Base-by-base conservation (phyloP, 2,797 vertebrate genomes). In the Phataginus tricuspis region DNA sequence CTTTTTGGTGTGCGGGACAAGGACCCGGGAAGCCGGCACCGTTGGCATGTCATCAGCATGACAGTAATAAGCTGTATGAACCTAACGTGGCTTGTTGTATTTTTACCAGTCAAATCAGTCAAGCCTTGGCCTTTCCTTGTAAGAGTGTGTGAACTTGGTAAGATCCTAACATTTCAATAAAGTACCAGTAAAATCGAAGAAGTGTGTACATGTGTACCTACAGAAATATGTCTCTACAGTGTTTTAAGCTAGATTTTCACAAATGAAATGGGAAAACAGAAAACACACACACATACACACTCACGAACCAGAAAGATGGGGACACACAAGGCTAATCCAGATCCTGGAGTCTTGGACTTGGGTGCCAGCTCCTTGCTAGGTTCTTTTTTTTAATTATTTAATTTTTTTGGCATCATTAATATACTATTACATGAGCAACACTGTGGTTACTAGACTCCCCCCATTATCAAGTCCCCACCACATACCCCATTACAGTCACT, bases 321-420 rank as follows among this genome's bases (percentile, higher is more conserved):
- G 21, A n/a, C 4, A 15, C 2, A 5, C 45, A 4, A 66, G 29
- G 31, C 0, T 0, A 13, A 27, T 16, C 66, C 21, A 25, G 93
- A 95, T 63, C 34, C 27, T 21, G 51, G 39, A 1, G 0, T 18
- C 42, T 16, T 1, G 9, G 45, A 42, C 74, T 83, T 82, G 51
- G 53, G 49, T 2, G 4, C 29, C 55, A 93, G 74, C 27, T 90
- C 75, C 45, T 0, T 1, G 29, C 0, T 0, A 74, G 45, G 5
- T 61, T 59, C 0, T 13, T n/a, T 45, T 45, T 45, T 45, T 45
- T 2, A 45, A 11, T 45, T 37, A 37, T 37, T 37, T 45, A 45
- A 12, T 45, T 45, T 45, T 45, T 45, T 11, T 11, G 45, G 45
- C 11, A 45, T 45, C 45, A 45, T 45, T 45, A 45, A 45, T 45